Percentiles rank a stretch among this genome's conserved stretches.
These are phyloP conservation scores for Scomber japonicus DNA, from an alignment of 2,113 vertebrate genomes.

Conservation along the genomic window DNA sequence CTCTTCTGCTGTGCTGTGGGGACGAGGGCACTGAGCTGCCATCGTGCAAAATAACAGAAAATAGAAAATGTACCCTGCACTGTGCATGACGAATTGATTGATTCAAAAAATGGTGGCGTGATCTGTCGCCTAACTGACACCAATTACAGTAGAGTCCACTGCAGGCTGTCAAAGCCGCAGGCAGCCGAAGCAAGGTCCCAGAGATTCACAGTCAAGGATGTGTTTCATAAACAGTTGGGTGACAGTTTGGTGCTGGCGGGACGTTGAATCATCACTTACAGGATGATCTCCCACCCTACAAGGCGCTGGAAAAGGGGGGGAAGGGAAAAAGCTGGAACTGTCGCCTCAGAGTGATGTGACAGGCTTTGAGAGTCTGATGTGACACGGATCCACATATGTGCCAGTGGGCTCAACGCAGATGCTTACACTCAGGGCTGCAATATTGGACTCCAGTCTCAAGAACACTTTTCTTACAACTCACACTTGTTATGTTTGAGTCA, in stretches of 20 bases:
- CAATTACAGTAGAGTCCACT: slow-evolving; percentile 63
- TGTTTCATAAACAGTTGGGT: slow-evolving; percentile 62
- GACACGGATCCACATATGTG: neutral
- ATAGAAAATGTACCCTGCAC: slow-evolving; percentile 10
- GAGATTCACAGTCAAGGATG: slow-evolving; percentile 42
- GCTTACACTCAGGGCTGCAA: neutral
- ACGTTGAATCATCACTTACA: slow-evolving; percentile 66
- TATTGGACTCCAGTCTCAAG: neutral
- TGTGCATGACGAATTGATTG: slow-evolving; percentile 30
- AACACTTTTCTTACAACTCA: too few species aligned
- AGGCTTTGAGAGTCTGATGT: slow-evolving; percentile 26
- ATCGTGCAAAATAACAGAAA: slow-evolving; percentile 17
- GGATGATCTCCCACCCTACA: slow-evolving; percentile 59
- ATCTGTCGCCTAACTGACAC: slow-evolving; percentile 59
- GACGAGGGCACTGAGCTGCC: slow-evolving; percentile 30
- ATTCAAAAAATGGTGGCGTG: slow-evolving; percentile 22
- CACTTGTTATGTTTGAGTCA: neutral
- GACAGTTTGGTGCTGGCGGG: slow-evolving; percentile 53
- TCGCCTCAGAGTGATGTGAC: slow-evolving; percentile 28
- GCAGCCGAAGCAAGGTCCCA: slow-evolving; percentile 30
- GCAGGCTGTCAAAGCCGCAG: slow-evolving; percentile 42
- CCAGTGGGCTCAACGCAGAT: neutral
- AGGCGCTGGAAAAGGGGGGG: slow-evolving; percentile 4
- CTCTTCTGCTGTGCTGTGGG: slow-evolving; percentile 11
- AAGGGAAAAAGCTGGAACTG: slow-evolving; percentile 14